Conservation (phyloP, 2,888 invertebrate species). For the Macaria liturata region DNA sequence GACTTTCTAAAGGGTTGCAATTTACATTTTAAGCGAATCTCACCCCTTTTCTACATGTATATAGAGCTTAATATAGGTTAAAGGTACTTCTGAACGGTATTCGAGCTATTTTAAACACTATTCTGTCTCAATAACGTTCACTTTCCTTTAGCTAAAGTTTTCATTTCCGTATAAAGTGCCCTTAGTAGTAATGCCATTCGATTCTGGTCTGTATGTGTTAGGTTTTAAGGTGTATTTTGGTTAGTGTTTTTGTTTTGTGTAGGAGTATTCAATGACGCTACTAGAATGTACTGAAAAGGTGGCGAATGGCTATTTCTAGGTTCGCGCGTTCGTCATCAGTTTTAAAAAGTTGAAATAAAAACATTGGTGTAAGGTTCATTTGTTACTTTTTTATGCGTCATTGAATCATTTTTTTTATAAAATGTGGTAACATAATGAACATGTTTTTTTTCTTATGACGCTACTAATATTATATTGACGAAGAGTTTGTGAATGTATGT, state of each 20-base stretch:
- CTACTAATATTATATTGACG: no score
- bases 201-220: slow-evolving; percentile 11
- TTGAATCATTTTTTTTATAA: no score
- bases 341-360: neutral
- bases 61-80: slow-evolving; percentile 16
- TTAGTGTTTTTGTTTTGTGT: slow-evolving; percentile 4
- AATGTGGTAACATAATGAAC: no score
- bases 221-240: slow-evolving; percentile 10
- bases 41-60: neutral
- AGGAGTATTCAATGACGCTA: slow-evolving; percentile 22
- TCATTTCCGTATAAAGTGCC: slow-evolving; percentile 14
- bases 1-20: slow-evolving; percentile 28
- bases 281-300: slow-evolving; percentile 18
- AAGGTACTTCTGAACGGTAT: neutral
- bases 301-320: slow-evolving; percentile 27
- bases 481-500: no score
- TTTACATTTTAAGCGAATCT: slow-evolving; percentile 1
- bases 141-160: slow-evolving; percentile 22
- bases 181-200: neutral
- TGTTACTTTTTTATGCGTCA: no score
- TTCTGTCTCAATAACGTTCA: slow-evolving; percentile 21
- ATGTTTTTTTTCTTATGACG: no score
- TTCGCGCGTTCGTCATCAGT: slow-evolving; percentile 8
- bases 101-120: slow-evolving; percentile 19
- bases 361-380: no score